A percentile compares a stretch with the other conserved stretches of the same genome.
These are phyloP conservation scores for Cettia cetti DNA, from an alignment of 2,113 vertebrate species.

Conservation along the genomic window DNA sequence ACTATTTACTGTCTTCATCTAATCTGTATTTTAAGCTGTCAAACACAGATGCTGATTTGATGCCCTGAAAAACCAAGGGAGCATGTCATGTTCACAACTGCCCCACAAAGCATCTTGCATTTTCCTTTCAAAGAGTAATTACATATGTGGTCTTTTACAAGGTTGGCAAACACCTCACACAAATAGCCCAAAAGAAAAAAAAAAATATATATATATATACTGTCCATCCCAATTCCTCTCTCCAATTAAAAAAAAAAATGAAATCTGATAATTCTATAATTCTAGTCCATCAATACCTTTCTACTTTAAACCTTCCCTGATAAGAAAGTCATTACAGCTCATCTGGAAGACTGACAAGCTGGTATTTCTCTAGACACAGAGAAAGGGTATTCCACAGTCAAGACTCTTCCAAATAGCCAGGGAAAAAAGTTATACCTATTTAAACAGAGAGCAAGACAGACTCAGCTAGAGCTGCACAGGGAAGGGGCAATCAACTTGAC, in stretches of 20 bases:
- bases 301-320: neutral
- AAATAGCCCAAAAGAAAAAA: neutral
- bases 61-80: neutral
- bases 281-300: neutral
- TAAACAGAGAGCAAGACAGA: neutral
- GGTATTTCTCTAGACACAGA: neutral
- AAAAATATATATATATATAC: neutral
- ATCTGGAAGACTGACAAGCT: neutral
- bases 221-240: neutral
- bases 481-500: slow-evolving; percentile 28
- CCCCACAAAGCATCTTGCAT: neutral
- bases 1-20: neutral
- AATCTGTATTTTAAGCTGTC: neutral
- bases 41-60: neutral
- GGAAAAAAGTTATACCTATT: neutral
- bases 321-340: neutral
- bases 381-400: neutral
- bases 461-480: neutral
- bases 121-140: neutral
- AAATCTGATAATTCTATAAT: neutral
- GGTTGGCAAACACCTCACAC: neutral
- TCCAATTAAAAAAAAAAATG: neutral
- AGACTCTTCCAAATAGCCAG: neutral
- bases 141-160: neutral
- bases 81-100: neutral